Conservation (phyloP, 1,140 invertebrate species). For the Drosophila sproati region DNA sequence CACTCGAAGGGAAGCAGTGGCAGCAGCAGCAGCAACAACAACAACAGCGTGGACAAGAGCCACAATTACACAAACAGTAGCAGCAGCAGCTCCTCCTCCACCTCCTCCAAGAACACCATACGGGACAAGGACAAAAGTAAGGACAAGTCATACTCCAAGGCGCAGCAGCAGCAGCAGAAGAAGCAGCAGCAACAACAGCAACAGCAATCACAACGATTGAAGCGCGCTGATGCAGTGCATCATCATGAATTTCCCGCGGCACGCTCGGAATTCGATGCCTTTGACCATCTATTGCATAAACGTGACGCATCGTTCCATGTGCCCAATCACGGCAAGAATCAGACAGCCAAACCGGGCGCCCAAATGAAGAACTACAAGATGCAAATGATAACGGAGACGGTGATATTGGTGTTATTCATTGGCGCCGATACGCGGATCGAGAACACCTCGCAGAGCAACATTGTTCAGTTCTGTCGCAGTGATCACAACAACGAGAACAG, state of each 20-base stretch:
- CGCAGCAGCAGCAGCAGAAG: conserved; percentile 36
- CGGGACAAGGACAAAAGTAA: conserved; percentile 65
- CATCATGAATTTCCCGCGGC: conserved; percentile 46
- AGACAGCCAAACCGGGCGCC: conserved; percentile 34
- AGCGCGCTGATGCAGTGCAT: conserved; percentile 1
- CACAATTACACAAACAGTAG: conserved; percentile 39
- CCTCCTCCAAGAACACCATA: conserved; percentile 58
- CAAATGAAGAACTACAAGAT: conserved; percentile 71
- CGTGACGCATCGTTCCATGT: conserved; percentile 47
- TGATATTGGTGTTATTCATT: conserved; percentile 91
- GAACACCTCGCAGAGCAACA: conserved; percentile 90
- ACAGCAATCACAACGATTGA: conserved; percentile 48
- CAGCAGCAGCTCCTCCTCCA: conserved; percentile 15
- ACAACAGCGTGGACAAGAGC: conserved; percentile 33
- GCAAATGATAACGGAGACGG: conserved; percentile 87
- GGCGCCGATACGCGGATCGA: conserved; percentile 89
- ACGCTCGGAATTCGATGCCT: conserved; percentile 58
- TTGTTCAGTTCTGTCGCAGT: conserved; percentile 89
- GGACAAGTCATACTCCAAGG: conserved; percentile 29
- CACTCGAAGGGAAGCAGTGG: background rate
- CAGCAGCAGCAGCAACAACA: conserved; percentile 48
- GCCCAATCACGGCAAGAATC: conserved; percentile 51
- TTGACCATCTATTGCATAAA: conserved; percentile 63
- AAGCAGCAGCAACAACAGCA: conserved; percentile 36
- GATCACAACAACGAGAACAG: conserved; percentile 70